These are phyloP conservation scores for Philantomba maxwellii DNA, from an alignment of 2,113 vertebrate species.

Conservation along the genomic window DNA sequence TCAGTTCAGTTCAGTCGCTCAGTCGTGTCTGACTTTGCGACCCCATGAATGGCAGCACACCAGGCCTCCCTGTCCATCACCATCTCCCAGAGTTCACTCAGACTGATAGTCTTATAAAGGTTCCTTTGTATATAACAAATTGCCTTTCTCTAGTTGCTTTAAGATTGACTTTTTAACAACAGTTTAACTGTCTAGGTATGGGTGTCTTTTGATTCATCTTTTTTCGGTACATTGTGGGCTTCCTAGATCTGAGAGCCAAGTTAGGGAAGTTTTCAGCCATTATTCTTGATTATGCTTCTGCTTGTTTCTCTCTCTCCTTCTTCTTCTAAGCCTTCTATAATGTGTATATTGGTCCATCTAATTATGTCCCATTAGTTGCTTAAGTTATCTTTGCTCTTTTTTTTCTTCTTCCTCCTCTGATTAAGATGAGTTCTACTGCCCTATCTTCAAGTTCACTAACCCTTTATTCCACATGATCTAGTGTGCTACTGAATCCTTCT, in stretches of 20 bases:
- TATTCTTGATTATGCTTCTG: background rate
- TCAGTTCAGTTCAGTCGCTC: too few relatives aligned
- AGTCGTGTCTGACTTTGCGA: rapidly evolving
- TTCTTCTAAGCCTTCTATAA: background rate
- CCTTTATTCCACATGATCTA: background rate
- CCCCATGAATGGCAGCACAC: too few relatives aligned
- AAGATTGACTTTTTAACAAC: background rate
- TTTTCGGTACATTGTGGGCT: background rate
- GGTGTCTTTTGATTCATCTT: background rate
- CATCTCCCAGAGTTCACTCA: too few relatives aligned
- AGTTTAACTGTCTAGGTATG: background rate
- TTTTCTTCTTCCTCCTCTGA: background rate
- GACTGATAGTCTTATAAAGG: background rate
- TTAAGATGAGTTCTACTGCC: background rate
- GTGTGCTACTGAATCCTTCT: background rate
- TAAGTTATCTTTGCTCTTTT: background rate
- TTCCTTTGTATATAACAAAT: background rate
- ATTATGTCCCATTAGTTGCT: background rate
- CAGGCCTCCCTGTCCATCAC: too few relatives aligned
- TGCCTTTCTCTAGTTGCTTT: background rate
- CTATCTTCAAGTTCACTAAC: background rate
- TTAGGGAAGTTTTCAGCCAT: background rate
- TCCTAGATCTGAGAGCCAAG: background rate
- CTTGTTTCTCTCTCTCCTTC: background rate
- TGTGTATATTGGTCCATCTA: background rate